Evolutionary conservation across 2,113 vertebrate species (phyloP).

Genomic region (Prinia subflava): DNA sequence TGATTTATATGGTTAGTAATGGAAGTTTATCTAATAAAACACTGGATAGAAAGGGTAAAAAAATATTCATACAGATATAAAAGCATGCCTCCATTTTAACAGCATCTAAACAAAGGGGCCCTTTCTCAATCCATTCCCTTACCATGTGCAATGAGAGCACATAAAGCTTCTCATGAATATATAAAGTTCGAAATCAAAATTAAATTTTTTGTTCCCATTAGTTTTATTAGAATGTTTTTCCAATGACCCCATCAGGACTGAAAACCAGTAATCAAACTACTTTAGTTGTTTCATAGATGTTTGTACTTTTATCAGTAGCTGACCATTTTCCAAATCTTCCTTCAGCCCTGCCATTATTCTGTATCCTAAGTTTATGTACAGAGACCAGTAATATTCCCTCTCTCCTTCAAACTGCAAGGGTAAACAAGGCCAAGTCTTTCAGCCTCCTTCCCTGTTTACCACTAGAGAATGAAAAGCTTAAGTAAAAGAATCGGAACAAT

Average conservation of each 20-base stretch:
- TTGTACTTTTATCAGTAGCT: neutral
- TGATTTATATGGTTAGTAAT: neutral
- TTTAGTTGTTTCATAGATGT: neutral
- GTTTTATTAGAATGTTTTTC: neutral
- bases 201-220: neutral
- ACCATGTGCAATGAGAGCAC: neutral
- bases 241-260: neutral
- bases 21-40: neutral
- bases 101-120: neutral
- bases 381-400: neutral
- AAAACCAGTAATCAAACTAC: neutral
- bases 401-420: neutral
- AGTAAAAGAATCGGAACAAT: constrained; percentile 34
- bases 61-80: neutral
- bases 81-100: neutral
- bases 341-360: neutral
- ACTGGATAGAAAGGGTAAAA: neutral
- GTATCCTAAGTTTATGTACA: neutral
- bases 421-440: neutral
- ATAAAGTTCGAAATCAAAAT: neutral
- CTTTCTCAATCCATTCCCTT: neutral
- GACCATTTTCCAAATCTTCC: neutral
- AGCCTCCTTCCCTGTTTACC: neutral
- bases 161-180: neutral
- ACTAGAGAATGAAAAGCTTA: constrained; percentile 16